Base-by-base conservation (phyloP, 2,888 invertebrate genomes). In the Chloroclysta siterata region DNA sequence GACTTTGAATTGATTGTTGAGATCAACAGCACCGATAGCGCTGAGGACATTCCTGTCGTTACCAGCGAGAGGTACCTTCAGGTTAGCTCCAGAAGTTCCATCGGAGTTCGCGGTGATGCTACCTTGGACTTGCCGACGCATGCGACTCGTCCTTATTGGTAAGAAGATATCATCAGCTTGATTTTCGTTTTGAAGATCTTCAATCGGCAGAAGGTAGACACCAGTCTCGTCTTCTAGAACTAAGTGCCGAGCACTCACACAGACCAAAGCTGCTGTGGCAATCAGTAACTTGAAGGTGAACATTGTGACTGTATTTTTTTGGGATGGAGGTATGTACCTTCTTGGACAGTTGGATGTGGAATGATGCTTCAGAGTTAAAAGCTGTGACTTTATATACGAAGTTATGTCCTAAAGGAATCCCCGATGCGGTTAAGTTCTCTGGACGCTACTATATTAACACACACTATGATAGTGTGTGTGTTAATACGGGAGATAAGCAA, bases 41-140 rank as follows among this genome's bases (percentile, higher is more conserved):
- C 85, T 85, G 0, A 83, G 53, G 4, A 70, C 54, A 60, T 82
- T 79, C 15, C 42, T 73, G 15, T 80, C 75, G 44, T 70, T 72
- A 2, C 78, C 73, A 28, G 72, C 70, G 1, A 85, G 13, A 0
- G 84, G 84, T 2, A 83, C 15, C 48, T 72, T 79, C 0, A 72
- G 58, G 22, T 69, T 73, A 0, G 70, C 33, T 29, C 72, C 75
- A 0, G 72, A 72, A 14, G 72, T 74, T 1, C 72, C 72, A 51
- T 82, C 80, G 0, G 76, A 73, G 68, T 81, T 81, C n/a, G 63
- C 5, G 1, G 61, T 60, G n/a, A 71, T 2, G 36, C 68, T 73
- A 5, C 79, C 79, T 8, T 74, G 73, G 0, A 66, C 46, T 51
- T 80, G 78, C 0, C 80, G 71, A 3, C 78, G 69, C 3, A 65